phyloP scores from a whole-genome alignment of 2,113 vertebrate genomes.

The Puffinus mauretanicus region DNA sequence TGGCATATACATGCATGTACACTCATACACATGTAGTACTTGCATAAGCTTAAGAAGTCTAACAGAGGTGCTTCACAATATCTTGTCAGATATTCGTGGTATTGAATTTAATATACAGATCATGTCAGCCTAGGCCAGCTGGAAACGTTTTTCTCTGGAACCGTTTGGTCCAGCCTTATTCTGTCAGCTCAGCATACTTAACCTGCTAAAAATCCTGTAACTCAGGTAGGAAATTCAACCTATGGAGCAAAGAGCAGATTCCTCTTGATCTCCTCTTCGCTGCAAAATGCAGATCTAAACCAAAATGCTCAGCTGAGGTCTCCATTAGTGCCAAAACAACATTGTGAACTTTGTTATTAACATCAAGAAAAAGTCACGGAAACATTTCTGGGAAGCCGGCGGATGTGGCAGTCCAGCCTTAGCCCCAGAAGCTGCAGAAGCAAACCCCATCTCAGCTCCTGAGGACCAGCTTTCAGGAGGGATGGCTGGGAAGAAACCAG shows the following conservation, averaged over 20 bases:
- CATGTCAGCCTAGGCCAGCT: background rate
- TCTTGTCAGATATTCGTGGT: background rate
- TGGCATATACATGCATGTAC: background rate
- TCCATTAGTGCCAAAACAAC: background rate
- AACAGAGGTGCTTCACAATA: background rate
- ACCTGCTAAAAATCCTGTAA: background rate
- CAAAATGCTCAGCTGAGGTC: background rate
- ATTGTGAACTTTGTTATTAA: background rate
- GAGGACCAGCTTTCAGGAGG: background rate
- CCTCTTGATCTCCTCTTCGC: background rate
- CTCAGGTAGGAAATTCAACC: background rate
- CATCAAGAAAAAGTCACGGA: accelerated
- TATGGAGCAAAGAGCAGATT: background rate
- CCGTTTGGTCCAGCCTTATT: background rate
- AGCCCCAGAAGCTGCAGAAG: background rate
- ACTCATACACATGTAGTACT: accelerated
- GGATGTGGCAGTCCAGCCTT: background rate
- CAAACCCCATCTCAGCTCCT: background rate
- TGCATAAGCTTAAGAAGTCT: background rate
- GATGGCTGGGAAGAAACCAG: background rate
- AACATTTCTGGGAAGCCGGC: background rate
- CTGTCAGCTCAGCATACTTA: background rate
- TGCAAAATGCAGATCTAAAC: background rate
- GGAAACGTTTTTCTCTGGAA: background rate
- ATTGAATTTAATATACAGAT: background rate